Conservation (phyloP, 1,140 invertebrate species). For the Philopotamus ludificatus region DNA sequence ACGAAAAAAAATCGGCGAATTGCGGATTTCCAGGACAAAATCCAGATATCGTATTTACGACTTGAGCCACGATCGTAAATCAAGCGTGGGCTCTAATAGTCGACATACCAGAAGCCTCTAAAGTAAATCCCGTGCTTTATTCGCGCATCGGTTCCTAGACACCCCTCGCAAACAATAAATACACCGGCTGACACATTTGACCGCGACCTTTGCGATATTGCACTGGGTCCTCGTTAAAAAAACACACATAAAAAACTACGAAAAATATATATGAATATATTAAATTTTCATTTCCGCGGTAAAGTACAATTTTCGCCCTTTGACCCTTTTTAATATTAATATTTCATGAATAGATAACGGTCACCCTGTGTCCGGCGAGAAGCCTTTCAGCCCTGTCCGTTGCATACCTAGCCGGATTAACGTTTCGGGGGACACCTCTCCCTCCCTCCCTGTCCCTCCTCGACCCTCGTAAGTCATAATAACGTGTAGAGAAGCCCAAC, state of each 20-base stretch:
- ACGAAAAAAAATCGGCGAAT: too few species aligned
- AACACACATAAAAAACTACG: too few species aligned
- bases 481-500: background rate
- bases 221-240: too few species aligned
- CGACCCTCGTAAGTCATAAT: conserved; percentile 8
- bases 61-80: background rate
- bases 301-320: background rate
- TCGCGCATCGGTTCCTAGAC: too few species aligned
- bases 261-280: background rate
- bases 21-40: too few species aligned
- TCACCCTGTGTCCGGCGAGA: background rate
- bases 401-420: conserved; percentile 6
- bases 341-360: conserved; percentile 8
- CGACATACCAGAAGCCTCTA: background rate
- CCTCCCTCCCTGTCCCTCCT: background rate
- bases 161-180: background rate
- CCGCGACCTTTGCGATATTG: background rate
- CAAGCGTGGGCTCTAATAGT: background rate
- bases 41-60: background rate
- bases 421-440: background rate
- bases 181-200: conserved; percentile 1
- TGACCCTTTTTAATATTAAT: conserved; percentile 2
- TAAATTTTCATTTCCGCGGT: background rate
- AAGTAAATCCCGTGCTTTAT: conserved; percentile 1
- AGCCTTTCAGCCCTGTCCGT: conserved; percentile 10